Evolutionary conservation across 2,888 invertebrate species (phyloP), one percentile per base, ranked within the genome.

Genomic region (Rotaria sp.): DNA sequence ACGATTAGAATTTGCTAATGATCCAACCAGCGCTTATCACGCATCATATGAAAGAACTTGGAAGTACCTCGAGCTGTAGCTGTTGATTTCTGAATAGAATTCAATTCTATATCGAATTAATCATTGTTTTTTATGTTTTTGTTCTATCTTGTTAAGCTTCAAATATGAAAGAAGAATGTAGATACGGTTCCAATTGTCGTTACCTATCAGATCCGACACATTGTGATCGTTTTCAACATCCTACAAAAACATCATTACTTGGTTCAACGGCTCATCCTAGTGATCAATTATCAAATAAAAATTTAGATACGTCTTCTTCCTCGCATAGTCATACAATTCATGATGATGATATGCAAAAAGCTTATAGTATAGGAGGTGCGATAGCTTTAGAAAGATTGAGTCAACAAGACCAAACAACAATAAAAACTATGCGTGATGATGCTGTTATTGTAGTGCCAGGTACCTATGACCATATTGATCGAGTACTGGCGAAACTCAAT

Each of bases 401-500:
- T 26, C n/a, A 45, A n/a, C n/a, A 26, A 1, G 80, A 80, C 13
- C 80, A 80, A 45, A 21, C 7, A 15, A 10, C n/a, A n/a, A 80
- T 80, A 21, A 11, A 80, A 45, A 80, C 45, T 45, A 80, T 80
- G 45, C 13, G 10, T 26, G 45, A 2, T 2, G 80, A 80, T 80
- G 8, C 35, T 7, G 15, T 45, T 45, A n/a, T 45, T n/a, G 13
- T n/a, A 15, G 45, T 45, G 15, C 45, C 80, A 21, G 41, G 80
- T 80, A 45, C 80, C 3, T 80, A 80, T 38, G 75, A 75, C 41
- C 75, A 75, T 26, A 75, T 75, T 21, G 38, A 75, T 41, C 75
- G 26, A 10, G 75, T 75, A 21, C 11, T 75, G 11, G 21, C 38
- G 0, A 75, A 13, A 21, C 11, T 41, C 1, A 75, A 75, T 75